Conservation (phyloP, 2,113 vertebrate genomes). For the Paratilapia polleni region DNA sequence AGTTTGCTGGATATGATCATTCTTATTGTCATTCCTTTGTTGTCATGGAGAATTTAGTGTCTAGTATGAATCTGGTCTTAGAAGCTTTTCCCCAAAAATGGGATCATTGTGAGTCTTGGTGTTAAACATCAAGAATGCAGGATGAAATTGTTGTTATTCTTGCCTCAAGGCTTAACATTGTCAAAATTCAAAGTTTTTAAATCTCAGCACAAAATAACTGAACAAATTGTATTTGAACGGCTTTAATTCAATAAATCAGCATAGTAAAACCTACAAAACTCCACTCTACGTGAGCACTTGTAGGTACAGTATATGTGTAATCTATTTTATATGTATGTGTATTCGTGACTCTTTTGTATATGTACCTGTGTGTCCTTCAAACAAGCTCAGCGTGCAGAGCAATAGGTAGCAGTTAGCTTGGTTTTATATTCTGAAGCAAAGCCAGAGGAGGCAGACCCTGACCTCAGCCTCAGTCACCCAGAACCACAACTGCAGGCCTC, state of each 20-base stretch:
- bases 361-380: constrained; percentile 61
- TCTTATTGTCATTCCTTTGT: neutral
- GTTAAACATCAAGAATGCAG: neutral
- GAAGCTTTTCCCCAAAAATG: neutral
- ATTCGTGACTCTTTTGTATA: constrained; percentile 24
- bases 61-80: neutral
- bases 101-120: neutral
- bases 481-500: constrained; percentile 66
- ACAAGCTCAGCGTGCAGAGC: constrained; percentile 60
- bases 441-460: constrained; percentile 51
- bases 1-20: neutral
- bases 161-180: neutral
- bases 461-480: constrained; percentile 70
- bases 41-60: neutral
- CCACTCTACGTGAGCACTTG: neutral
- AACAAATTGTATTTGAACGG: neutral
- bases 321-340: constrained; percentile 33
- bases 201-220: neutral
- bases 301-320: constrained; percentile 9
- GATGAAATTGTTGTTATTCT: neutral
- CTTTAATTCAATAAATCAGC: neutral
- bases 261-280: constrained; percentile 1
- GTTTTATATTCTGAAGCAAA: constrained; percentile 65
- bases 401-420: constrained; percentile 61
- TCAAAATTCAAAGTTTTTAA: neutral